phyloP scores from a whole-genome alignment of 2,797 vertebrate species.

The Thalassophryne amazonica region DNA sequence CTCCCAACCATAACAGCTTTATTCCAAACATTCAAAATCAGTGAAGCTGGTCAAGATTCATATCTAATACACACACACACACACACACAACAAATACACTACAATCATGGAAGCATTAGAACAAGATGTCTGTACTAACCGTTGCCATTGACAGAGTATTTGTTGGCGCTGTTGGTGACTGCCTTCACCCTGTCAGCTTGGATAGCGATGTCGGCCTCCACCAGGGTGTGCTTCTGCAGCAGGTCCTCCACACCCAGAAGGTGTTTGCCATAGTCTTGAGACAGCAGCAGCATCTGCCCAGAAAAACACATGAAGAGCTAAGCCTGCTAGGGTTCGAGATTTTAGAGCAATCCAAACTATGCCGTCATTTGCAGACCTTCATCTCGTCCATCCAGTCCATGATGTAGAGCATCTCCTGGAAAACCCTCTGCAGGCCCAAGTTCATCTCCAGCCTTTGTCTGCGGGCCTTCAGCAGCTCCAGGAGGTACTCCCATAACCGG shows the following conservation, averaged over 20 bases:
- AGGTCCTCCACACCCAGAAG: conserved; percentile 93
- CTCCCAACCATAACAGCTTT: no score
- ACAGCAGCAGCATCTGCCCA: conserved; percentile 87
- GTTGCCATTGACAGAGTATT: conserved; percentile 81
- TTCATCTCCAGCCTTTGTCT: no score
- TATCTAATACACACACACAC: no score
- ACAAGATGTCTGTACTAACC: no score
- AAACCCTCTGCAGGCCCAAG: conserved; percentile 87
- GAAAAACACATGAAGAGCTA: background rate
- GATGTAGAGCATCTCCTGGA: conserved; percentile 96
- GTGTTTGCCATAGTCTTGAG: conserved; percentile 95
- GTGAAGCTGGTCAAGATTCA: no score
- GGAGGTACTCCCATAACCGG: conserved; percentile 88
- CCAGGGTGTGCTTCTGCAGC: conserved; percentile 91
- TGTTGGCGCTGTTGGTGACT: conserved; percentile 87
- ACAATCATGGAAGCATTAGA: no score
- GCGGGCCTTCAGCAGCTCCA: no score
- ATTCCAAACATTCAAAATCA: no score
- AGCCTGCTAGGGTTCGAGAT: background rate
- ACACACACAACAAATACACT: no score
- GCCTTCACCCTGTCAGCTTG: conserved; percentile 90
- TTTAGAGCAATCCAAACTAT: no score
- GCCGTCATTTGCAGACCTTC: no score
- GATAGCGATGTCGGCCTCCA: conserved; percentile 92
- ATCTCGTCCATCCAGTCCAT: conserved; percentile 99